phyloP scores from a whole-genome alignment of 2,113 vertebrate genomes.

The Nanorana parkeri region DNA sequence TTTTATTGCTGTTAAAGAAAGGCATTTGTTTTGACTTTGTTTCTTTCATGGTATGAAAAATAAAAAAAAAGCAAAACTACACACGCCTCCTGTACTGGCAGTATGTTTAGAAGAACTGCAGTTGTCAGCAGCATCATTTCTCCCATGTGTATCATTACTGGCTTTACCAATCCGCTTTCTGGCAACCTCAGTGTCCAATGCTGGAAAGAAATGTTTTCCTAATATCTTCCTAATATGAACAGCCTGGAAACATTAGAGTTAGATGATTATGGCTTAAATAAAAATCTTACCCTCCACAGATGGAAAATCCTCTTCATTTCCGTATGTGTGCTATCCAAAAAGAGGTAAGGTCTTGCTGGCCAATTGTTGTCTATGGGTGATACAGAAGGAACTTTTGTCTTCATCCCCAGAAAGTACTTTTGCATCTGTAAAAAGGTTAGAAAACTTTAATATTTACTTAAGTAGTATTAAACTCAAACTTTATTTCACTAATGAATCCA shows the following conservation, averaged over 20 bases:
- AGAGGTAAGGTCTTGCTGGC: slow-evolving; percentile 86
- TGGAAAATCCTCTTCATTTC: slow-evolving; percentile 93
- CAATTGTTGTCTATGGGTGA: slow-evolving; percentile 95
- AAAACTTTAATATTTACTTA: neutral
- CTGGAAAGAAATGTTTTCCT: slow-evolving; percentile 19
- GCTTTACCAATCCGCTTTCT: neutral
- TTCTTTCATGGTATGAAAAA: neutral
- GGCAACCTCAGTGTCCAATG: slow-evolving; percentile 25
- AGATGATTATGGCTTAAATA: slow-evolving; percentile 19
- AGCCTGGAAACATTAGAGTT: slow-evolving; percentile 34
- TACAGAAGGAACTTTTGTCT: slow-evolving; percentile 87
- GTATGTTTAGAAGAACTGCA: slow-evolving; percentile 3
- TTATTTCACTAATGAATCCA: no score
- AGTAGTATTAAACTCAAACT: neutral
- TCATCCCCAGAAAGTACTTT: slow-evolving; percentile 93
- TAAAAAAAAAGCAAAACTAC: neutral
- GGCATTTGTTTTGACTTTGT: neutral
- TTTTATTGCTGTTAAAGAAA: no score
- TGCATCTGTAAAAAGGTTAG: slow-evolving; percentile 80
- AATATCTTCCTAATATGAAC: slow-evolving; percentile 45
- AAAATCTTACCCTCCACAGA: slow-evolving; percentile 88
- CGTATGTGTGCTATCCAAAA: slow-evolving; percentile 88
- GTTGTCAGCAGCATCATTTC: slow-evolving; percentile 13
- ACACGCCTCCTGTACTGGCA: slow-evolving; percentile 23
- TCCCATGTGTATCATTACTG: slow-evolving; percentile 38